Evolutionary conservation across 2,113 vertebrate species (phyloP).

Genomic region (Neogale vison): DNA sequence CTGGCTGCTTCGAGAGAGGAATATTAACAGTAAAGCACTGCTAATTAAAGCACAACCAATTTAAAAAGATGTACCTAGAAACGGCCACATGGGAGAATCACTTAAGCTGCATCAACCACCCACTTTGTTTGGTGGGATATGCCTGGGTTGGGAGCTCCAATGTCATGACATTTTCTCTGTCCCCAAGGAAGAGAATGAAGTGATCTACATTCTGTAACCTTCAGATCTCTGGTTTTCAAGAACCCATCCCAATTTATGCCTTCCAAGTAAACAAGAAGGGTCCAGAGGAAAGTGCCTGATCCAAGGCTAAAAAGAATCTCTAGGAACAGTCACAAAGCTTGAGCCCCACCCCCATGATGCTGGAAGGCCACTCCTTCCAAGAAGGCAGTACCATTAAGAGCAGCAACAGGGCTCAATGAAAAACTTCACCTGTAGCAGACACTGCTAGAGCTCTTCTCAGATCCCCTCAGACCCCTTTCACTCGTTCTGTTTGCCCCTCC

Average conservation of each 20-base stretch:
- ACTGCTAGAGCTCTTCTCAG: not conserved
- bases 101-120: not conserved
- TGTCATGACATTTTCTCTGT: not conserved
- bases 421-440: not conserved
- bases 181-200: not conserved
- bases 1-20: conserved; percentile 75
- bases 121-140: not conserved
- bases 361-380: not conserved
- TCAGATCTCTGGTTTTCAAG: not conserved
- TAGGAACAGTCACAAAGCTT: not conserved
- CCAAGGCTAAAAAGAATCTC: not conserved
- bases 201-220: not conserved
- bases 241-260: not conserved
- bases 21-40: conserved; percentile 82
- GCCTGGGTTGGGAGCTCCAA: not conserved
- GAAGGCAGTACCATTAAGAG: not conserved
- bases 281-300: not conserved
- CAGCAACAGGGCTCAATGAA: not conserved
- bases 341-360: not conserved
- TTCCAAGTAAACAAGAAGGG: not conserved
- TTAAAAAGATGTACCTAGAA: conserved; percentile 80
- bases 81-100: not conserved
- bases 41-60: conserved; percentile 86
- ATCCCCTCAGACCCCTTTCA: too few relatives aligned
- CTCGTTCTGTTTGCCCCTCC: not conserved